Base-by-base conservation (phyloP, 2,797 vertebrate genomes). In the Rousettus madagascariensis region DNA sequence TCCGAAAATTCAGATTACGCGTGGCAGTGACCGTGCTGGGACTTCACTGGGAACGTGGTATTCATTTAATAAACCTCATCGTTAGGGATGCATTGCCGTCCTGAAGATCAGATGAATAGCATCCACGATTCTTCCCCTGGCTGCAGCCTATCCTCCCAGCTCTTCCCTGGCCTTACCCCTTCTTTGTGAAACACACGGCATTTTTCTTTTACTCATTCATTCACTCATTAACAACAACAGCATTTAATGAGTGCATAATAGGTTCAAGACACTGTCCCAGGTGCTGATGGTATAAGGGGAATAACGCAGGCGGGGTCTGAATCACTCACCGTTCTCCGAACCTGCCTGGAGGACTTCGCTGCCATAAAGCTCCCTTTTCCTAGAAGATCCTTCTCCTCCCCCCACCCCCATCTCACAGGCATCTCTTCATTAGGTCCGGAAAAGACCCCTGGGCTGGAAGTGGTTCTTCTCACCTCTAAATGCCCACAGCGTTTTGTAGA, bases 71-170 rank as follows among this genome's bases (percentile, higher is more conserved):
- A 74, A 0, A 33, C 13, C 30, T 90, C 16, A 69, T 82, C 85
- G 69, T 5, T 57, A 49, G 72, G 49, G 33, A 59, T 96, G 24
- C 33, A 8, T 38, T 71, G 82, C 28, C 83, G 55, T 95, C 36
- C 43, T 69, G 77, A 94, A 79, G 53, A 90, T 91, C n/a, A 91
- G 84, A 95, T 89, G n/a, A 86, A n/a, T 33, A 53, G n/a, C 30
- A 55, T 59, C 72, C 8, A 33, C 5, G 72, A 53, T 46, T 61
- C 87, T 85, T 87, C 22, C 53, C 74, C 24, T 78, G 41, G 28
- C 38, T 86, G 4, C 43, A 77, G n/a, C 20, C 24, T 30, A 61
- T 30, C 12, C 20, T 69, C 38, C 59, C 33, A 63, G 28, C 6
- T 68, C 28, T 94, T 66, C 63, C 75, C 8, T 7, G 41, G 46